Evolutionary conservation across 2,113 vertebrate species (phyloP).

Genomic region (Thryonomys swinderianus): DNA sequence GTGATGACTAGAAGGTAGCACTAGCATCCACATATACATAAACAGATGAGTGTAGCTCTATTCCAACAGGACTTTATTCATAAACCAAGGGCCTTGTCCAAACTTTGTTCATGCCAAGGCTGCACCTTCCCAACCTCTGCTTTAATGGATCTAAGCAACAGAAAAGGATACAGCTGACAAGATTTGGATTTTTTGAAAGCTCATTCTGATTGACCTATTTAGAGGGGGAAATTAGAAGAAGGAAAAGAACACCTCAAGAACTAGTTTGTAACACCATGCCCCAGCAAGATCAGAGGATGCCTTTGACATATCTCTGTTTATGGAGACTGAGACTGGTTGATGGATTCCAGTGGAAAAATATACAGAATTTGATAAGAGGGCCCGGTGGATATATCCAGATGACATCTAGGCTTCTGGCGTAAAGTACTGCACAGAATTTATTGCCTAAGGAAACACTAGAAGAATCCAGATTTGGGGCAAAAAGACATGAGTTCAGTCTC

Average conservation of each 20-base stretch:
- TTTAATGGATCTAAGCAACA: not conserved
- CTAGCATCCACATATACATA: not conserved
- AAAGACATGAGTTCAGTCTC: not conserved
- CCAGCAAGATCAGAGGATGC: not conserved
- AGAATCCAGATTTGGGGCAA: not conserved
- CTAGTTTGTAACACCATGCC: not conserved
- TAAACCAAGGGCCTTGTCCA: not conserved
- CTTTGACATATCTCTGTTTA: not conserved
- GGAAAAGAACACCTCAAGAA: not conserved
- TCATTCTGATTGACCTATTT: not conserved
- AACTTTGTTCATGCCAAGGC: not conserved
- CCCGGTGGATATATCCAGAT: not conserved
- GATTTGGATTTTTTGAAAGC: not conserved
- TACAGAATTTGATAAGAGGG: not conserved
- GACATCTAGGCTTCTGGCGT: not conserved
- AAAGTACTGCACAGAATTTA: not conserved
- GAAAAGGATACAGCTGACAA: not conserved
- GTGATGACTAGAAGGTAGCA: not conserved
- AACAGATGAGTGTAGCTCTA: not conserved
- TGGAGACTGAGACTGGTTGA: not conserved
- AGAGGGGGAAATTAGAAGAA: not conserved
- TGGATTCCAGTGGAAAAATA: not conserved
- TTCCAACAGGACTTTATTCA: not conserved
- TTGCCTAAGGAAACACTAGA: slow-evolving; percentile 6
- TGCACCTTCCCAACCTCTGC: not conserved